A percentile compares a stretch with the other conserved stretches of the same genome.
phyloP scores from a whole-genome alignment of 2,888 invertebrate species.

The Drosophila sordidapex region DNA sequence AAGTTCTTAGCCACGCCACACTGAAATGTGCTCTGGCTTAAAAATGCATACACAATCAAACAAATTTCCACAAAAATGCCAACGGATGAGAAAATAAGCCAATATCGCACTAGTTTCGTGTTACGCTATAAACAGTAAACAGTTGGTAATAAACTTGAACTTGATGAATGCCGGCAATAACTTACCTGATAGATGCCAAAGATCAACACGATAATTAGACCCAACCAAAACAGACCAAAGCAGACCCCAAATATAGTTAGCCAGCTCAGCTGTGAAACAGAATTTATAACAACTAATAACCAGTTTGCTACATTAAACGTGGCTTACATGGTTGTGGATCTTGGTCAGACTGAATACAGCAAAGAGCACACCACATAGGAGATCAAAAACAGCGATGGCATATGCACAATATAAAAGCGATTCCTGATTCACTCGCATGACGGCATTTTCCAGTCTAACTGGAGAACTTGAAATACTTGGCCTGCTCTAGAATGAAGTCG shows the following conservation, averaged over 20 bases:
- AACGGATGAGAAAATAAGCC: constrained; percentile 58
- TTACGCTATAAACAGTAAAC: constrained; percentile 36
- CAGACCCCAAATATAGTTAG: constrained; percentile 54
- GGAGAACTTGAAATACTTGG: constrained; percentile 14
- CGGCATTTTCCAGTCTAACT: background rate
- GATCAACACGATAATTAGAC: constrained; percentile 52
- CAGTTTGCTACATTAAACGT: background rate
- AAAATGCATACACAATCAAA: constrained; percentile 55
- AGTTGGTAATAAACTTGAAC: background rate
- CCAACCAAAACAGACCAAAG: constrained; percentile 66
- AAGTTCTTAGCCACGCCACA: constrained; percentile 45
- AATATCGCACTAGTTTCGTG: constrained; percentile 34
- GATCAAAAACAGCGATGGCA: constrained; percentile 59
- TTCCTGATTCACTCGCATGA: constrained; percentile 23
- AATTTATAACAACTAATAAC: background rate
- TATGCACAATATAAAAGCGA: constrained; percentile 55
- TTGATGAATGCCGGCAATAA: background rate
- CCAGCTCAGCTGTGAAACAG: constrained; percentile 59
- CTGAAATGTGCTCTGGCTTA: constrained; percentile 38
- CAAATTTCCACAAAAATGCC: constrained; percentile 54
- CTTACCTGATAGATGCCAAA: constrained; percentile 59
- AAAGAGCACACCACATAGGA: constrained; percentile 58
- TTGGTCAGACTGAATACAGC: constrained; percentile 37
- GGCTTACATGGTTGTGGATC: constrained; percentile 52
- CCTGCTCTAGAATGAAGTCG: constrained; percentile 26